Conservation (phyloP, 2,888 invertebrate genomes). For the Nymphalis polychloros region DNA sequence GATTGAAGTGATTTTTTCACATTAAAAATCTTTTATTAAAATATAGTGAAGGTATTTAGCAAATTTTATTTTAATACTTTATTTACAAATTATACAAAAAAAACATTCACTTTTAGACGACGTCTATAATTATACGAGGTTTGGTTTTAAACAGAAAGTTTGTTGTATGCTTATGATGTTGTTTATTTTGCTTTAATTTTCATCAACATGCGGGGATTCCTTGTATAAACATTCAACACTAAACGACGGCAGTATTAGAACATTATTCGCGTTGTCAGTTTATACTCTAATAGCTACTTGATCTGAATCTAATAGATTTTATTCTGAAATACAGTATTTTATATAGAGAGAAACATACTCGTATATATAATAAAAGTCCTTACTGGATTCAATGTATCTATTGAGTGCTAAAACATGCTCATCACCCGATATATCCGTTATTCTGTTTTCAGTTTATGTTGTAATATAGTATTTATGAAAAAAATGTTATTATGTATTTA, state of each 20-base stretch:
- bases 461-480: too few relatives aligned
- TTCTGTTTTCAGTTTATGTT: too few relatives aligned
- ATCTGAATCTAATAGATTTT: too few relatives aligned
- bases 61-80: neutral
- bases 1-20: neutral
- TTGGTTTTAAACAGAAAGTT: conserved; percentile 4
- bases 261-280: neutral
- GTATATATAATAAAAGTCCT: too few relatives aligned
- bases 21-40: neutral
- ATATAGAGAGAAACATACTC: too few relatives aligned
- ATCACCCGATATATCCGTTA: too few relatives aligned
- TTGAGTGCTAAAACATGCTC: too few relatives aligned
- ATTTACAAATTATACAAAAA: neutral
- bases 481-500: too few relatives aligned
- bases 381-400: too few relatives aligned
- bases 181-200: conserved; percentile 27
- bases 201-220: conserved; percentile 19
- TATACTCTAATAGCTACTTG: neutral
- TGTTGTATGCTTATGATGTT: conserved; percentile 13
- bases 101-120: neutral
- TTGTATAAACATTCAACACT: conserved; percentile 9
- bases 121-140: conserved; percentile 5
- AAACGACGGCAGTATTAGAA: conserved; percentile 10
- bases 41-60: neutral
- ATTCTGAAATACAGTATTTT: too few relatives aligned